A percentile compares a stretch with the other conserved stretches of the same genome.
These are phyloP conservation scores for Macrochelys suwanniensis DNA, from an alignment of 2,797 vertebrate genomes.

Conservation along the genomic window DNA sequence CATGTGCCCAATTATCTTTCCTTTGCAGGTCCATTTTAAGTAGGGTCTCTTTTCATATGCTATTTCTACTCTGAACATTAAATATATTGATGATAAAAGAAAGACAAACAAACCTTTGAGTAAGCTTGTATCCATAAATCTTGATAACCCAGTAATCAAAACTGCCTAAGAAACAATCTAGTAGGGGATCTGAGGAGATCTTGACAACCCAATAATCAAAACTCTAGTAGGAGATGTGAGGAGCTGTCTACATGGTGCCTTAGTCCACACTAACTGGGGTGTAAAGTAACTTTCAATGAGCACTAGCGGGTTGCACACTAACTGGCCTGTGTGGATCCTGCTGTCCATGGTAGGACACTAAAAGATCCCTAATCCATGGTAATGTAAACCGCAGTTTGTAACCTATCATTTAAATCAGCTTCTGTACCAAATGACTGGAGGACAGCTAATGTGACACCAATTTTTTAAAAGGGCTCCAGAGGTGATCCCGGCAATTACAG, in stretches of 20 bases:
- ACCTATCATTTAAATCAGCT: too few species aligned
- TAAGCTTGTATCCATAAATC: neutral
- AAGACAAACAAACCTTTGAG: neutral
- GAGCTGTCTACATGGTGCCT: neutral
- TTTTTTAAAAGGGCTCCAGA: too few species aligned
- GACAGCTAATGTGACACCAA: too few species aligned
- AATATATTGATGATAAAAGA: neutral
- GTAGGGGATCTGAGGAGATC: neutral
- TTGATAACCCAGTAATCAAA: too few species aligned
- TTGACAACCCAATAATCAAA: too few species aligned
- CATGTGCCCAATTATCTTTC: slow-evolving; percentile 37
- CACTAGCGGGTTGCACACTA: neutral
- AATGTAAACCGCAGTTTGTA: neutral
- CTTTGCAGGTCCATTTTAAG: slow-evolving; percentile 21
- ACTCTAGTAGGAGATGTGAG: too few species aligned
- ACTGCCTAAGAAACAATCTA: neutral
- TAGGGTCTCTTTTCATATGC: neutral
- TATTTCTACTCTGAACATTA: slow-evolving; percentile 7
- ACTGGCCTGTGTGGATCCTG: neutral
- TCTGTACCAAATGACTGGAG: too few species aligned
- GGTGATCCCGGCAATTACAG: too few species aligned
- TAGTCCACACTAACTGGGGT: neutral
- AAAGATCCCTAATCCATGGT: neutral
- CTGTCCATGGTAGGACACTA: neutral
- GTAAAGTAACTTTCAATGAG: neutral